phyloP scores from a whole-genome alignment of 2,888 invertebrate genomes.

The Malachius bipustulatus region DNA sequence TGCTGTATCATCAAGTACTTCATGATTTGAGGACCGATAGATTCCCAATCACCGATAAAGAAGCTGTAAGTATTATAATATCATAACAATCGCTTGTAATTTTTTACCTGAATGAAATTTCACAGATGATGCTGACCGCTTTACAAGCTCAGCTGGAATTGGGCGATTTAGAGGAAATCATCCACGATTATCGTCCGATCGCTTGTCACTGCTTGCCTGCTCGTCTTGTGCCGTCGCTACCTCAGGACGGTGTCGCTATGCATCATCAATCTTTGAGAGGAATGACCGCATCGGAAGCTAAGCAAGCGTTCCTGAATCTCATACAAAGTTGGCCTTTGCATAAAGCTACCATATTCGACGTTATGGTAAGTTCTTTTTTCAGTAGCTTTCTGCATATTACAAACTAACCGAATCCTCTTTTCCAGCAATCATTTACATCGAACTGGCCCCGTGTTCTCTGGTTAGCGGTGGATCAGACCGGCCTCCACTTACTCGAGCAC shows the following conservation, averaged over 20 bases:
- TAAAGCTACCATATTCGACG: constrained; percentile 87
- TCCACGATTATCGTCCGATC: constrained; percentile 52
- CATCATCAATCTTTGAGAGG: constrained; percentile 85
- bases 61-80: constrained; percentile 59
- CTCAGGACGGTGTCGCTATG: constrained; percentile 74
- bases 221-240: constrained; percentile 63
- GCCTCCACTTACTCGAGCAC: constrained; percentile 80
- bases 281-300: constrained; percentile 75
- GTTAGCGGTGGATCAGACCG: constrained; percentile 87
- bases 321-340: constrained; percentile 91
- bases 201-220: constrained; percentile 75
- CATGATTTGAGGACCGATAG: constrained; percentile 83
- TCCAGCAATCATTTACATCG: constrained; percentile 87
- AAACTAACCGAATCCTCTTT: constrained; percentile 15
- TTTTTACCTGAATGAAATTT: constrained; percentile 17
- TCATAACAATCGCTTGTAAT: background rate
- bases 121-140: constrained; percentile 83
- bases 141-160: constrained; percentile 86
- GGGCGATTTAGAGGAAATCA: constrained; percentile 64
- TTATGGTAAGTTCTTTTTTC: constrained; percentile 53
- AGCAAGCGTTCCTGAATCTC: constrained; percentile 84
- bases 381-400: background rate
- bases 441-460: constrained; percentile 89
- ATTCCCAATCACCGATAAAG: constrained; percentile 86
- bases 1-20: constrained; percentile 85